These are phyloP conservation scores for Ctenoplectra terminalis DNA, from an alignment of 1,140 invertebrate species.

Conservation along the genomic window DNA sequence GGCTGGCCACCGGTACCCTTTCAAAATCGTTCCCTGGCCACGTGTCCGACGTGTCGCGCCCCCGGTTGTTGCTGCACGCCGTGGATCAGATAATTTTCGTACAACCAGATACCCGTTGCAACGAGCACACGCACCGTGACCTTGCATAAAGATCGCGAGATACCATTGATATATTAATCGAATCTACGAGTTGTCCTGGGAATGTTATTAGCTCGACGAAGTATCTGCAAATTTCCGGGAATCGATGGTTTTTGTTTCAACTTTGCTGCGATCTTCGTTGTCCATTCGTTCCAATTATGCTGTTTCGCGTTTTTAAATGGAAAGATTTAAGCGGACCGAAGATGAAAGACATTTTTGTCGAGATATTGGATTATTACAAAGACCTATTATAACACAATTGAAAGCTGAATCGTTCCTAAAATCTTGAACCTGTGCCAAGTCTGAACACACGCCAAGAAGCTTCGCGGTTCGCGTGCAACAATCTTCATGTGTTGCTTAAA, in stretches of 20 bases:
- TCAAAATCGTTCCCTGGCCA: slow-evolving; percentile 61
- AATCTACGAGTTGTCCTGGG: slow-evolving; percentile 41
- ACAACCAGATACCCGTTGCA: slow-evolving; percentile 50
- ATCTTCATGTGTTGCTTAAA: not conserved
- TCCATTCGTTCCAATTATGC: too few relatives aligned
- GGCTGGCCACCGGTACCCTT: slow-evolving; percentile 57
- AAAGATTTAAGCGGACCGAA: not conserved
- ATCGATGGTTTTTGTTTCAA: too few relatives aligned
- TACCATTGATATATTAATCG: slow-evolving; percentile 67
- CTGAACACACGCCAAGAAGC: not conserved
- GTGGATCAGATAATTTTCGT: slow-evolving; percentile 68
- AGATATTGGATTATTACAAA: not conserved
- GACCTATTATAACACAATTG: not conserved
- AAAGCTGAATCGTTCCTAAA: not conserved
- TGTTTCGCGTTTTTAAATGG: too few relatives aligned
- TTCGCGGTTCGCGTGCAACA: not conserved
- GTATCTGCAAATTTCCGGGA: not conserved
- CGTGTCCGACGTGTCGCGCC: slow-evolving; percentile 69
- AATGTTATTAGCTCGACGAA: slow-evolving; percentile 7
- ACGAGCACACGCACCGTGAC: slow-evolving; percentile 48
- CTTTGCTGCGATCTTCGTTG: too few relatives aligned
- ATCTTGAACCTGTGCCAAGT: slow-evolving; percentile 22
- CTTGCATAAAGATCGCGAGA: slow-evolving; percentile 62
- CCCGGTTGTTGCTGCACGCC: slow-evolving; percentile 62
- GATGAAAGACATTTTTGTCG: not conserved